A percentile compares a stretch with the other conserved stretches of the same genome.
Evolutionary conservation across 2,113 vertebrate species (phyloP).

Genomic region (Cyprinus carpio): DNA sequence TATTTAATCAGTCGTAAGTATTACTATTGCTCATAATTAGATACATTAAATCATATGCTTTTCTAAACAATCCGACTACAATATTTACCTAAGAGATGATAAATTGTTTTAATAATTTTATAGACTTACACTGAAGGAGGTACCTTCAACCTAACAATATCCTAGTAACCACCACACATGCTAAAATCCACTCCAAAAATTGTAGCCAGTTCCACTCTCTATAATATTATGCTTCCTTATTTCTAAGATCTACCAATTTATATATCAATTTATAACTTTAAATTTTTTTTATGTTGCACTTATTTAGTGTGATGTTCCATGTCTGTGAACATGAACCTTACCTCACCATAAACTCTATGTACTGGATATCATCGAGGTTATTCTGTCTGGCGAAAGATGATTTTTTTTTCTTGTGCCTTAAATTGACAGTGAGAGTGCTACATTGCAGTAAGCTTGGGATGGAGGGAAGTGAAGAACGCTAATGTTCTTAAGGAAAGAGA

Average conservation of each 20-base stretch:
- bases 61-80: not conserved
- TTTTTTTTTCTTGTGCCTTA: conserved; percentile 68
- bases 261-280: not conserved
- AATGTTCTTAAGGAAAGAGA: conserved; percentile 65
- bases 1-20: not conserved
- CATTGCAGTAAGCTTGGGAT: conserved; percentile 72
- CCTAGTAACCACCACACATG: not conserved
- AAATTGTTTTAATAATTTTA: not conserved
- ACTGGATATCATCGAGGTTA: conserved; percentile 70
- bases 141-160: not conserved
- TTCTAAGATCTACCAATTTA: not conserved
- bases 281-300: not conserved
- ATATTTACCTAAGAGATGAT: not conserved
- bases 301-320: not conserved
- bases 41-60: not conserved
- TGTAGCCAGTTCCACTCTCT: not conserved
- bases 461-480: conserved; percentile 63
- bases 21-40: not conserved
- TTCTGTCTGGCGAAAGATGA: conserved; percentile 72
- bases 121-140: not conserved
- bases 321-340: not conserved
- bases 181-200: not conserved
- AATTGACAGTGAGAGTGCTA: conserved; percentile 79
- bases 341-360: conserved; percentile 51
- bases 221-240: not conserved